phyloP scores from a whole-genome alignment of 2,888 invertebrate genomes.

The Melipona beecheii region DNA sequence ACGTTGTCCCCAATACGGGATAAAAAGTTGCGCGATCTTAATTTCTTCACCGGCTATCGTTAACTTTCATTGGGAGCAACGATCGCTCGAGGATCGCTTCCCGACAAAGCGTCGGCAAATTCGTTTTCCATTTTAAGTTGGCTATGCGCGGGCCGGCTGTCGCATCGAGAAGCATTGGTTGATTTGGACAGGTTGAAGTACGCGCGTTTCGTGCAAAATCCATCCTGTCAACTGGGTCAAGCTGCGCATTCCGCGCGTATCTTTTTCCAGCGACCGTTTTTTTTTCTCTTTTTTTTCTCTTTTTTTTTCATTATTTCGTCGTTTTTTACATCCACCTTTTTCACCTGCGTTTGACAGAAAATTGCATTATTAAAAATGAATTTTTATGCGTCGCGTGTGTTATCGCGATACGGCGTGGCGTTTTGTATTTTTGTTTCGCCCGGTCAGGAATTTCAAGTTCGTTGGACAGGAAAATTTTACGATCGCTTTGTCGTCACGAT shows the following conservation, averaged over 20 bases:
- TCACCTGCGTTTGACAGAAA: slow-evolving; percentile 41
- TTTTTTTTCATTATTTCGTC: background rate
- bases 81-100: slow-evolving; percentile 28
- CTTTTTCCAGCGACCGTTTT: slow-evolving; percentile 48
- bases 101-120: slow-evolving; percentile 52
- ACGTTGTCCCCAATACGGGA: background rate
- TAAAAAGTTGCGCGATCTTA: slow-evolving; percentile 1
- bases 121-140: slow-evolving; percentile 69
- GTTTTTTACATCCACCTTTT: slow-evolving; percentile 32
- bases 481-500: background rate
- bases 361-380: slow-evolving; percentile 53
- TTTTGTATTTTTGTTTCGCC: slow-evolving; percentile 1
- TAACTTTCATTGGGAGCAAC: background rate
- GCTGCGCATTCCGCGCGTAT: slow-evolving; percentile 64
- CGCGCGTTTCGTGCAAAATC: slow-evolving; percentile 48
- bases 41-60: background rate
- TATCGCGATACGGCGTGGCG: background rate
- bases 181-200: slow-evolving; percentile 61
- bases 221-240: slow-evolving; percentile 57
- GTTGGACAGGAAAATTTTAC: slow-evolving; percentile 7
- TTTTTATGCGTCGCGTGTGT: slow-evolving; percentile 33
- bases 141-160: slow-evolving; percentile 43
- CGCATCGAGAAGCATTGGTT: slow-evolving; percentile 65
- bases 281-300: background rate
- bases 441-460: slow-evolving; percentile 15